phyloP scores from a whole-genome alignment of 2,797 vertebrate species.

The Anguilla megastoma region DNA sequence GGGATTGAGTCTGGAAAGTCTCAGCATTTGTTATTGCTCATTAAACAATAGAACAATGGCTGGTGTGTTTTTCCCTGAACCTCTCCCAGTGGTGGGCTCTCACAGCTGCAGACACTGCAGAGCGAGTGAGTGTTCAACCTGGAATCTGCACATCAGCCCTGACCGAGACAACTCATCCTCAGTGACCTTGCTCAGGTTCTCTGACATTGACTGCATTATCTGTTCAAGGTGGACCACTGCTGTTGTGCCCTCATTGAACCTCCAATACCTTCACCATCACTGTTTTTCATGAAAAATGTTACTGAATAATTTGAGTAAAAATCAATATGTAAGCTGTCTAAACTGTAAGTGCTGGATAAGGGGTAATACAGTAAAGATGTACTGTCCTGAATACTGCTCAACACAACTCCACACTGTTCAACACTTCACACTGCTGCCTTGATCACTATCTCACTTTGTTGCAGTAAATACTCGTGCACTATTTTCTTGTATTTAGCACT shows the following conservation, averaged over 20 bases:
- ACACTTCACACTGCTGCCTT: neutral
- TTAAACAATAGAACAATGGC: constrained; percentile 78
- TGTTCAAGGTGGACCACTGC: neutral
- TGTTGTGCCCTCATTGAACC: neutral
- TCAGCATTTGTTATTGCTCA: constrained; percentile 75
- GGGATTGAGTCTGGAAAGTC: constrained; percentile 67
- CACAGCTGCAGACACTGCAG: constrained; percentile 30
- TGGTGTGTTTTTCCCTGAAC: constrained; percentile 54
- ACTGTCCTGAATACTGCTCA: neutral
- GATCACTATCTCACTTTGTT: neutral
- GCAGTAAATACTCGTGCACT: neutral
- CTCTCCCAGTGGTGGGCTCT: constrained; percentile 50
- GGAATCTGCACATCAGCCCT: neutral
- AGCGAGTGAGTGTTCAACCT: constrained; percentile 20
- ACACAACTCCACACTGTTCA: neutral
- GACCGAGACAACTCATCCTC: neutral
- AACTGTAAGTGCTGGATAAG: neutral
- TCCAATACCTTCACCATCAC: neutral
- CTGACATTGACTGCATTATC: neutral
- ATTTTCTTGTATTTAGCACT: neutral
- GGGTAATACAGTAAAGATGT: neutral
- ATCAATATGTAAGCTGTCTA: neutral
- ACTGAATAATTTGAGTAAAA: neutral
- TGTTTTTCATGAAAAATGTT: neutral
- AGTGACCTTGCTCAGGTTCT: neutral